Evolutionary conservation across 2,797 vertebrate species (phyloP).

Genomic region (Lepilemur septentrionalis): DNA sequence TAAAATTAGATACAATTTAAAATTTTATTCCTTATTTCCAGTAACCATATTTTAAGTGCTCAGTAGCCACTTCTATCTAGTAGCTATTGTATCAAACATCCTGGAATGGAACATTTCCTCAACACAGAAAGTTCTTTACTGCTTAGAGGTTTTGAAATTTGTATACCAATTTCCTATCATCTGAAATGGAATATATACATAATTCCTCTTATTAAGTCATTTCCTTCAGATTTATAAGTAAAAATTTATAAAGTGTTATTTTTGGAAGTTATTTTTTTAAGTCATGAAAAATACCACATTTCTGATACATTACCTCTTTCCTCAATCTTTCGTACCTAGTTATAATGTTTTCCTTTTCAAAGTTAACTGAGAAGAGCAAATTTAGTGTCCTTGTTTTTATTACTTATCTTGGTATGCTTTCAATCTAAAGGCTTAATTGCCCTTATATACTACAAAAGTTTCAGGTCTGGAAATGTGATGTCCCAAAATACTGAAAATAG

Average conservation of each 20-base stretch:
- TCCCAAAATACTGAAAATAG: constrained; percentile 16
- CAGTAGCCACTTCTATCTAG: not conserved
- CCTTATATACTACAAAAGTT: not conserved
- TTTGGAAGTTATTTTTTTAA: not conserved
- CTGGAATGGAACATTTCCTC: not conserved
- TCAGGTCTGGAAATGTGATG: not conserved
- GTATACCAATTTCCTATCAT: not conserved
- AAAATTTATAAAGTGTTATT: not conserved
- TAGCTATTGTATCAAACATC: not conserved
- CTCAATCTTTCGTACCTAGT: not conserved
- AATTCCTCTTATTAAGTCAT: not conserved
- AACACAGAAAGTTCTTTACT: not conserved
- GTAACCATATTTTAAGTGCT: not conserved
- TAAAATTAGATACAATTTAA: constrained; percentile 12
- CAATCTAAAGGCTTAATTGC: not conserved
- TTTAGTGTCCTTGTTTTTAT: not conserved
- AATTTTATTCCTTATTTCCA: not conserved
- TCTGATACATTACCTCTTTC: not conserved
- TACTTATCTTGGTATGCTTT: not conserved
- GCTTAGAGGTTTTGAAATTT: constrained; percentile 37
- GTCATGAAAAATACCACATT: not conserved
- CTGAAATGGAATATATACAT: not conserved
- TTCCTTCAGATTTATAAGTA: constrained; percentile 11
- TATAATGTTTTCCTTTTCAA: constrained; percentile 30
- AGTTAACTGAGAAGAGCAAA: not conserved